phyloP scores from a whole-genome alignment of 1,140 invertebrate genomes.

The Drosophila kohkoa region DNA sequence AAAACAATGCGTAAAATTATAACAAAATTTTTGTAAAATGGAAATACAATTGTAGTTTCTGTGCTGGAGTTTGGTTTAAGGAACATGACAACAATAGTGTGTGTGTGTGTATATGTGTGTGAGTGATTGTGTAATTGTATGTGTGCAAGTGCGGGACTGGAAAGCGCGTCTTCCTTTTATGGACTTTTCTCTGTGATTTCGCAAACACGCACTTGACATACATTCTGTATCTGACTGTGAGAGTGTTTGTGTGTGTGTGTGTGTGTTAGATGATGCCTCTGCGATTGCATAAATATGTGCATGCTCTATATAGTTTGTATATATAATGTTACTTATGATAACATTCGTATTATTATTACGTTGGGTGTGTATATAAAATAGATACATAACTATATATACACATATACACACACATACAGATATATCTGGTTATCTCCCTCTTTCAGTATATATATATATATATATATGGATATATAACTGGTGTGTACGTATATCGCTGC shows the following conservation, averaged over 20 bases:
- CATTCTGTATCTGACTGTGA: not conserved
- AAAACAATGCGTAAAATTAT: slow-evolving; percentile 72
- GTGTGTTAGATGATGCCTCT: slow-evolving; percentile 4
- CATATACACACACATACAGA: slow-evolving; percentile 42
- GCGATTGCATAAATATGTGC: slow-evolving; percentile 10
- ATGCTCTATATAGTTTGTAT: not conserved
- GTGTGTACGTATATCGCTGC: slow-evolving; percentile 7
- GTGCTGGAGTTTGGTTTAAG: slow-evolving; percentile 36
- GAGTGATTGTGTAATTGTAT: slow-evolving; percentile 2
- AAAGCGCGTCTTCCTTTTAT: slow-evolving; percentile 2
- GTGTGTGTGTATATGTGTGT: slow-evolving; percentile 16
- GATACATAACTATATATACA: slow-evolving; percentile 37
- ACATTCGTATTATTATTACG: slow-evolving; percentile 17
- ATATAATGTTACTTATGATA: slow-evolving; percentile 11
- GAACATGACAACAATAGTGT: slow-evolving; percentile 49
- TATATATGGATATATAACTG: slow-evolving; percentile 48
- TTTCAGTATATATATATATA: slow-evolving; percentile 44
- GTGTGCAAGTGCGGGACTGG: slow-evolving; percentile 3
- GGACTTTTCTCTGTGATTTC: not conserved
- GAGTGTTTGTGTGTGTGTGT: slow-evolving; percentile 4
- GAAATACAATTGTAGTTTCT: slow-evolving; percentile 67
- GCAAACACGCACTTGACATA: slow-evolving; percentile 16
- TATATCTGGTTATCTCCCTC: slow-evolving; percentile 14
- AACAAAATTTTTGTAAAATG: slow-evolving; percentile 64
- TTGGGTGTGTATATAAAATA: slow-evolving; percentile 22